phyloP scores from a whole-genome alignment of 2,113 vertebrate species.

The Colinus virginianus region DNA sequence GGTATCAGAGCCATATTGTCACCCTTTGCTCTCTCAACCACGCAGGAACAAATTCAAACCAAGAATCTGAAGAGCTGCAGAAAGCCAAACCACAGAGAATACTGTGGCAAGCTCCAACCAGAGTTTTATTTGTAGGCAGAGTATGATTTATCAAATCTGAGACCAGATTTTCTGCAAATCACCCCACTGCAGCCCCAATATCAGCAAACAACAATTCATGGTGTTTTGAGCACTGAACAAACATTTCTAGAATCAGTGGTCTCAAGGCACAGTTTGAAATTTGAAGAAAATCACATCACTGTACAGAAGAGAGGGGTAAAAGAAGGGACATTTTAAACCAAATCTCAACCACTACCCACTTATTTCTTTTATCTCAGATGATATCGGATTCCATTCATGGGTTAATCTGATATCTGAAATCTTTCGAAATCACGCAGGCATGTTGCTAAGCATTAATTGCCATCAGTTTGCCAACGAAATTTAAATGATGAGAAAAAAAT shows the following conservation, averaged over 20 bases:
- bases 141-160: background rate
- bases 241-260: background rate
- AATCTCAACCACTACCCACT: background rate
- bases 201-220: background rate
- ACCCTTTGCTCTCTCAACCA: background rate
- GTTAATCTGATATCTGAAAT: background rate
- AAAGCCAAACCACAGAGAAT: background rate
- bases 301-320: background rate
- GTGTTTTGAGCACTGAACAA: background rate
- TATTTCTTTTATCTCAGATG: background rate
- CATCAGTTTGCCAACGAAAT: accelerated
- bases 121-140: background rate
- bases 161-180: background rate
- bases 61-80: background rate
- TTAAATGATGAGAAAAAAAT: background rate
- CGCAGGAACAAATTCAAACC: background rate
- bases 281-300: background rate
- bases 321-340: background rate
- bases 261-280: background rate
- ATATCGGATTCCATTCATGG: background rate
- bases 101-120: background rate
- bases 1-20: background rate
- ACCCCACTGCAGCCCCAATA: background rate
- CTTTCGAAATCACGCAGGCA: background rate
- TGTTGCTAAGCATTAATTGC: background rate